phyloP scores from a whole-genome alignment of 1,140 invertebrate genomes.

The Scaptomyza montana region DNA sequence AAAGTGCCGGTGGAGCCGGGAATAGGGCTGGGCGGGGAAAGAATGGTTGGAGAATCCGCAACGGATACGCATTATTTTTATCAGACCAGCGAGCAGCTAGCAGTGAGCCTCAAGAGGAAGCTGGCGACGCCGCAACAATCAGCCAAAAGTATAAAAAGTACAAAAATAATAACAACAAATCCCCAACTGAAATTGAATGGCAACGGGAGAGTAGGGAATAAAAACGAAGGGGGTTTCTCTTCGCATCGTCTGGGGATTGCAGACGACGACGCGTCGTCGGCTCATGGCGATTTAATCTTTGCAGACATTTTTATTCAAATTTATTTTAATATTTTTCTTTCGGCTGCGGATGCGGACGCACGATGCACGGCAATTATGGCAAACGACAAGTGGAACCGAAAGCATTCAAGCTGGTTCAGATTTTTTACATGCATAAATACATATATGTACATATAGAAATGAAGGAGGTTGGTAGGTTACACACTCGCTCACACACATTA shows the following conservation, averaged over 20 bases:
- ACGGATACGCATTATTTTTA: conserved; percentile 77
- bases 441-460: too few relatives aligned
- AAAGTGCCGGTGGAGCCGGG: not conserved
- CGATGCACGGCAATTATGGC: conserved; percentile 55
- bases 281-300: conserved; percentile 79
- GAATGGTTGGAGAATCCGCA: conserved; percentile 56
- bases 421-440: not conserved
- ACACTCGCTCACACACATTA: too few relatives aligned
- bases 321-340: conserved; percentile 70
- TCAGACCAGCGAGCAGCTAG: conserved; percentile 51
- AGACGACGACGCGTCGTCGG: conserved; percentile 56
- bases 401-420: not conserved
- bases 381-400: conserved; percentile 11
- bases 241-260: conserved; percentile 68
- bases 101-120: conserved; percentile 24
- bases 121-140: conserved; percentile 53
- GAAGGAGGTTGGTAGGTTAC: too few relatives aligned
- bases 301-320: conserved; percentile 80
- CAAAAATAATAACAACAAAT: not conserved
- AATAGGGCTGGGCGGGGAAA: not conserved
- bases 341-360: conserved; percentile 51
- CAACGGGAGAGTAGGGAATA: not conserved
- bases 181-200: not conserved
- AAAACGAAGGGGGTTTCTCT: not conserved
- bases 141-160: conserved; percentile 50